Conservation (phyloP, 2,888 invertebrate genomes). For the Drosophila cognata region DNA sequence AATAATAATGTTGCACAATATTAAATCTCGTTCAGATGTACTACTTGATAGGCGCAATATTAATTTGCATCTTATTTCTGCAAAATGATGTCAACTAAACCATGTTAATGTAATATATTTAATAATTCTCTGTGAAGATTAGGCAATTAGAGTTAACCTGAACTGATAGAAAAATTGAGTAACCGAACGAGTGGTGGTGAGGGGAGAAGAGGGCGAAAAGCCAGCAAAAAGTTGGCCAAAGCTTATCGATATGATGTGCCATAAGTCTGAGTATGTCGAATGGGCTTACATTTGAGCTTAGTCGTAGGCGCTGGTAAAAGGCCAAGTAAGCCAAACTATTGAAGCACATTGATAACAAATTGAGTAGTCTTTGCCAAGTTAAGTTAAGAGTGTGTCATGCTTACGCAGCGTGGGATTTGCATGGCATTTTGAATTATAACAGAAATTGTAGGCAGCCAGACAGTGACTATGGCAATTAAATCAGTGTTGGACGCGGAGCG, state of each 20-base stretch:
- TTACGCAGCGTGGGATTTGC: constrained; percentile 22
- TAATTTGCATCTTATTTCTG: background rate
- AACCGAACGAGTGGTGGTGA: constrained; percentile 4
- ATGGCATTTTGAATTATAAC: constrained; percentile 29
- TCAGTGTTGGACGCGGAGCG: constrained; percentile 1
- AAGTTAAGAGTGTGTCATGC: constrained; percentile 33
- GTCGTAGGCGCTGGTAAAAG: constrained; percentile 53
- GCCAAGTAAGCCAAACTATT: constrained; percentile 64
- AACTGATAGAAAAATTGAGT: background rate
- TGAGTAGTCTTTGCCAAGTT: constrained; percentile 59
- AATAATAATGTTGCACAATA: background rate
- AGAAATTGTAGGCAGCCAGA: constrained; percentile 16
- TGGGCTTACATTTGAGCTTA: constrained; percentile 58
- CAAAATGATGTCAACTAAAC: background rate
- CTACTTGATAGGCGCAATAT: background rate
- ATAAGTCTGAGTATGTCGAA: constrained; percentile 60
- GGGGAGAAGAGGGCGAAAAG: constrained; percentile 14
- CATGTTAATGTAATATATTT: background rate
- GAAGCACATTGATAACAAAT: constrained; percentile 61
- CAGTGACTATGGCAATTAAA: background rate
- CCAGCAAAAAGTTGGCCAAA: constrained; percentile 60
- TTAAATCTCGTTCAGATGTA: background rate
- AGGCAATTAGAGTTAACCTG: background rate
- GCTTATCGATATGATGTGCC: constrained; percentile 57
- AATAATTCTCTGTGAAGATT: background rate